Evolutionary conservation across 2,113 vertebrate genomes (phyloP).

Genomic region (Panthera uncia): DNA sequence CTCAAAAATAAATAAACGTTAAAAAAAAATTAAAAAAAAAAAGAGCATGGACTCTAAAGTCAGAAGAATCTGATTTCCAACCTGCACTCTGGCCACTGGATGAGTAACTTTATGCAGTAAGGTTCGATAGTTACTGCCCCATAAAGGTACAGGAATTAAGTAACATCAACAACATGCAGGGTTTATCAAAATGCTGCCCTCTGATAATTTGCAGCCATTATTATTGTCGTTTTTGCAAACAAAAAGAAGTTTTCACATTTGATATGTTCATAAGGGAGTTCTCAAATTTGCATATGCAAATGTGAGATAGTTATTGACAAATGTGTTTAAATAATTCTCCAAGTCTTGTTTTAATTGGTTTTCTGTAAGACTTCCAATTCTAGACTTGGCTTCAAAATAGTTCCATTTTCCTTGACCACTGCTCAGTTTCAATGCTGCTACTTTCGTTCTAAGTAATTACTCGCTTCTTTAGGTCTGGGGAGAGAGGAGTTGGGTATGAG

Average conservation of each 20-base stretch:
- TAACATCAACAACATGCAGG: background rate
- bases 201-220: background rate
- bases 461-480: background rate
- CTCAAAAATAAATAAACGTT: no score
- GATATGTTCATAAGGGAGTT: background rate
- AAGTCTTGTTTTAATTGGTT: conserved; percentile 49
- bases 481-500: background rate
- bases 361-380: conserved; percentile 37
- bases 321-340: conserved; percentile 41
- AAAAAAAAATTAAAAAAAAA: no score
- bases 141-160: background rate
- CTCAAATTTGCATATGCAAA: conserved; percentile 51
- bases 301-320: conserved; percentile 45
- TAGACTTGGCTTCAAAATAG: conserved; percentile 36
- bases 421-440: background rate
- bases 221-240: conserved; percentile 41
- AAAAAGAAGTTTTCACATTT: conserved; percentile 31
- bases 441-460: background rate
- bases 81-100: background rate
- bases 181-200: background rate
- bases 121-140: background rate
- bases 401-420: background rate
- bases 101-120: background rate
- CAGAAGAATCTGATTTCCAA: conserved; percentile 26
- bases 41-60: background rate